Base-by-base conservation (phyloP, 1,140 invertebrate species). In the Hyphantria cunea region DNA sequence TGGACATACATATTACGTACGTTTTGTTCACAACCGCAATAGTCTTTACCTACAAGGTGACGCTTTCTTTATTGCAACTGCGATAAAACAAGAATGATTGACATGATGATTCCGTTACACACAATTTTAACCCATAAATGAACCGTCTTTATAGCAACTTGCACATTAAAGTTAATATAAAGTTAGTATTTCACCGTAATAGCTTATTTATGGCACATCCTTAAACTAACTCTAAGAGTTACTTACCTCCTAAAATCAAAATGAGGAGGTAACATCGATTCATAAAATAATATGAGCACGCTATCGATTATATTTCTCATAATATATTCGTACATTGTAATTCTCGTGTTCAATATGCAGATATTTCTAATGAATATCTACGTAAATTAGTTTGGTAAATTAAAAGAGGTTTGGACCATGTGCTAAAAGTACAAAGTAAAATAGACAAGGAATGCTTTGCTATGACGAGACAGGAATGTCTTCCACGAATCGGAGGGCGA, bases 31-130 rank as follows among this genome's bases (percentile, higher is more conserved):
- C 61, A 61, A 64, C 51, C 42, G 61, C 55, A 45, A 34, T 58
- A 70, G 49, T 78, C 79, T 77, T 52, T 74, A n/a, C n/a, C n/a
- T n/a, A 84, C 74, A 86, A 74, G 80, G 77, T 67, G 70, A 67
- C 54, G 76, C 77, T 80, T 86, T 83, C 82, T 82, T 77, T 74
- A 74, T 67, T 54, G 63, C 63, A 72, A 73, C 70, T 64, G 66
- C 52, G 54, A 81, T 76, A 71, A 80, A 85, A 83, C 70, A 76
- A 66, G 78, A 75, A 75, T 84, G 84, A 87, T 84, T 87, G 80
- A 82, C 84, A 82, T 78, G 58, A 68, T 45, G 68, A n/a, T 70
- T 67, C 69, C 72, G 70, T 77, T 73, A 78, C 75, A 55, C 55
- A 45, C 61, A 55, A 64, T 56, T 56, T 64, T 61, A 61, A 51